These are phyloP conservation scores for Temnopleurus reevesii DNA, from an alignment of 53 echinoderm and acorn worm species.

Conservation along the genomic window DNA sequence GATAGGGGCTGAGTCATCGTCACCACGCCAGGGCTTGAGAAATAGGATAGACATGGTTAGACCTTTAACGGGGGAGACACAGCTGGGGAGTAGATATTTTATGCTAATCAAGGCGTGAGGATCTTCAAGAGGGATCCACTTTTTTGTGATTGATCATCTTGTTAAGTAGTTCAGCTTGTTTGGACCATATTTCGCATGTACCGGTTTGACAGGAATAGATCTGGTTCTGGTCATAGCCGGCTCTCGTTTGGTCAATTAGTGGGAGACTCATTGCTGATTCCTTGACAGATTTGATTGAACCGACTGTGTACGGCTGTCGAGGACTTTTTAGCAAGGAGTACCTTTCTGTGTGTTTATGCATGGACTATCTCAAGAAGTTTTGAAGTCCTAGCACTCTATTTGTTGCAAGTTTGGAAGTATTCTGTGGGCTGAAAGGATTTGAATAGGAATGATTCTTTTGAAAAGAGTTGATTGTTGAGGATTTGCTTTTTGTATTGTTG, in stretches of 20 bases:
- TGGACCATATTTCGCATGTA: neutral
- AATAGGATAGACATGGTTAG: conserved; percentile 20
- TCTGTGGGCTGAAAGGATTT: conserved; percentile 12
- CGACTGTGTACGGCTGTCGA: neutral
- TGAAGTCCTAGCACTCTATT: neutral
- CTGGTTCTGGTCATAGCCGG: no score
- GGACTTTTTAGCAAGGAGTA: neutral
- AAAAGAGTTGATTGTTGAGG: conserved; percentile 9
- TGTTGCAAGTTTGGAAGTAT: neutral
- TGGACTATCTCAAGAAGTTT: no score
- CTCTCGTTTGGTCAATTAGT: neutral
- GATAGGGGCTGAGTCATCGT: conserved; percentile 48
- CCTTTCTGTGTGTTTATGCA: neutral
- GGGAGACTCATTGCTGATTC: neutral
- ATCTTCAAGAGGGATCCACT: conserved; percentile 1
- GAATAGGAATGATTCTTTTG: conserved; percentile 11
- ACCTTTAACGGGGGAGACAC: neutral
- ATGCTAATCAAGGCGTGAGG: neutral
- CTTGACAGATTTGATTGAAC: conserved; percentile 6
- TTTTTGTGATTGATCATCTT: conserved; percentile 18
- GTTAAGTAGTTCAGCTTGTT: conserved; percentile 22
- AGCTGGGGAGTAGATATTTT: conserved; percentile 5
- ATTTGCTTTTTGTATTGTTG: conserved; percentile 13
- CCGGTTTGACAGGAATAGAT: neutral
- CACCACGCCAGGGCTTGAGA: neutral